A percentile compares a stretch with the other conserved stretches of the same genome.
Conservation (phyloP, 1,140 invertebrate species). For the Pentalonia nigronervosa region DNA sequence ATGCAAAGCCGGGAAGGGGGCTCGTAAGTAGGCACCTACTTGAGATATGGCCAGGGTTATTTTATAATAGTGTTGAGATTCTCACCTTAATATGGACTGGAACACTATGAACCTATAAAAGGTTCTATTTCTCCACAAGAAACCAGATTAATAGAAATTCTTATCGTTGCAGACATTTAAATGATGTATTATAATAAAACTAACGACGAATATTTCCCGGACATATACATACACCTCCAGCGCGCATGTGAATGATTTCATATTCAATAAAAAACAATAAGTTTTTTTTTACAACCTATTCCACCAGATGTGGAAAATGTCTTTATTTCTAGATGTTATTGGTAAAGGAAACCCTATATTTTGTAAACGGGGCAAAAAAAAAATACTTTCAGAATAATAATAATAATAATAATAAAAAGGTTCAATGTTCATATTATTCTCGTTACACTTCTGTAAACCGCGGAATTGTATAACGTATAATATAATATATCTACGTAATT, state of each 20-base stretch:
- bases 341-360: not conserved
- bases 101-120: no score
- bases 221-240: not conserved
- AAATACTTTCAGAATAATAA: not conserved
- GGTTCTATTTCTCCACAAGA: no score
- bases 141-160: not conserved
- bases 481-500: not conserved
- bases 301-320: conserved; percentile 11
- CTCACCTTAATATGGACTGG: no score
- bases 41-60: no score
- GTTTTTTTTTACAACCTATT: not conserved
- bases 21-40: no score
- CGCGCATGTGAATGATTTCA: not conserved
- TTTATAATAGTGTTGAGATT: no score
- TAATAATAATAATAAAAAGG: not conserved
- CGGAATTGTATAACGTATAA: not conserved
- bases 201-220: not conserved
- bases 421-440: not conserved
- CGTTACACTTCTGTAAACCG: not conserved
- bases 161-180: not conserved
- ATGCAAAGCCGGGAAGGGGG: no score
- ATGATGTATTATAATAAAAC: not conserved
- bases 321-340: conserved; percentile 15
- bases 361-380: not conserved
- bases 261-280: conserved; percentile 2